A percentile compares a stretch with the other conserved stretches of the same genome.
Evolutionary conservation across 2,797 vertebrate genomes (phyloP).

Genomic region (Lycodopsis pacificus): DNA sequence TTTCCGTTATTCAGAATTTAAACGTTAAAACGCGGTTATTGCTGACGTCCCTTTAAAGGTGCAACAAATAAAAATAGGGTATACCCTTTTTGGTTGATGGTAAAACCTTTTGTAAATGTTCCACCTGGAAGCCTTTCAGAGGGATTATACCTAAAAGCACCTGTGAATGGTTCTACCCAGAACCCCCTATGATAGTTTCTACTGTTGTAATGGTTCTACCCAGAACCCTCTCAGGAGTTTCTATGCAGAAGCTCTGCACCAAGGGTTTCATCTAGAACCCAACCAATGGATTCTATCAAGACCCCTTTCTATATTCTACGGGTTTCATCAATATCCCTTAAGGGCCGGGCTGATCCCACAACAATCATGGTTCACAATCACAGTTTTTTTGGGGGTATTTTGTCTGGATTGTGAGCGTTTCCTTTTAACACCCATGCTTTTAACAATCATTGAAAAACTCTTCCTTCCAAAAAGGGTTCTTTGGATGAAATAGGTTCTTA

Average conservation of each 20-base stretch:
- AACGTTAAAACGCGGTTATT: neutral
- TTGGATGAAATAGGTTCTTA: no score
- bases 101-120: neutral
- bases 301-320: no score
- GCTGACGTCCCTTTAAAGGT: neutral
- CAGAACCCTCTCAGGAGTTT: neutral
- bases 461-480: no score
- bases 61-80: neutral
- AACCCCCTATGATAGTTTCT: no score
- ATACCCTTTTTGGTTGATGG: neutral
- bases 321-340: no score
- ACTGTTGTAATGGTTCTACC: neutral
- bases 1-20: neutral
- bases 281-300: neutral
- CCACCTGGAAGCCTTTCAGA: neutral
- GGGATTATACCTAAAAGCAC: neutral
- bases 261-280: neutral
- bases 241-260: neutral
- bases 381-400: no score
- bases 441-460: no score
- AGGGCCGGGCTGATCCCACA: no score
- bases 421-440: no score
- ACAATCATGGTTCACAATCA: no score
- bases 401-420: no score
- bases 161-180: no score